Base-by-base conservation (phyloP, 2,113 vertebrate species). In the Etia nguti region DNA sequence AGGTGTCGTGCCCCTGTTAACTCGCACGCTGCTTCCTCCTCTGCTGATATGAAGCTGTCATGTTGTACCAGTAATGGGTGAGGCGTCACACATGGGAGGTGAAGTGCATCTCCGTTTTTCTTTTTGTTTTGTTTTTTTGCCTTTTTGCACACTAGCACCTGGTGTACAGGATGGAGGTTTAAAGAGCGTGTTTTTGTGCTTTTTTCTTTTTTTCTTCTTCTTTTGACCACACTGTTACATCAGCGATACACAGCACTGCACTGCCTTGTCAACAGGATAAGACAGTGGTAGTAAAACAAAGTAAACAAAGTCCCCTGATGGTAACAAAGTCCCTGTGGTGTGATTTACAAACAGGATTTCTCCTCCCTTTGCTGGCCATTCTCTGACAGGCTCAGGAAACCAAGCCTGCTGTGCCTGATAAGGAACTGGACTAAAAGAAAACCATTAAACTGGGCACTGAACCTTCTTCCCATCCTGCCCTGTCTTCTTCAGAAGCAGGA, bases 291-390 rank as follows among this genome's bases (percentile, higher is more conserved):
- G 91, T 94, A 94, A 95, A 95, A 94, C 91, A 93, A 93, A 94
- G 90, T 95, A 87, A 95, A 95, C 92, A 94, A 90, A 83, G 86
- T 91, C 89, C 81, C 85, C 83, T 92, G 93, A 93, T 89, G 90
- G 88, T 86, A 52, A 56, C 85, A 79, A 31, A 26, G 73, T 91
- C 93, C 92, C 90, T n/a, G 60, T 12, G 73, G 91, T 87, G 88
- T 93, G 92, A 95, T 96, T 95, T 95, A 94, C 92, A 82, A 91
- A 94, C 94, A 94, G 95, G 94, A 94, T 93, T 93, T 94, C 91
- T 92, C 84, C 81, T 93, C 88, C 57, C 50, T 88, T 90, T 57
- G 4, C 91, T 89, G 89, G 81, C 91, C 81, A 94, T 94, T 96
- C 92, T 94, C 85, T 92, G 90, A 90, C 86, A 73, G 81, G 43